Conservation (phyloP, 2,888 invertebrate genomes). For the Acleris emargana region DNA sequence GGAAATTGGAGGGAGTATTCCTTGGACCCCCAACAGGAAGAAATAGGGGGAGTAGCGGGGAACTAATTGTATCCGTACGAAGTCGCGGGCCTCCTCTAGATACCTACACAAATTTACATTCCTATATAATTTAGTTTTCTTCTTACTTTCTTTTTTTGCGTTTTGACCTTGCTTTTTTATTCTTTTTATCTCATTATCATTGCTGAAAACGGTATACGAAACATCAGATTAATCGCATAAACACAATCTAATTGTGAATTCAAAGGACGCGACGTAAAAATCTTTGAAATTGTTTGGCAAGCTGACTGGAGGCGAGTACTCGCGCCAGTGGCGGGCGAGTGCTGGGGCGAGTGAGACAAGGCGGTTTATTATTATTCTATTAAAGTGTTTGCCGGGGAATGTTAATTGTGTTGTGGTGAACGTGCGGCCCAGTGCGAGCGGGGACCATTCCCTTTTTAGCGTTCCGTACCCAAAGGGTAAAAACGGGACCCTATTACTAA, state of each 20-base stretch:
- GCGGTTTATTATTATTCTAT: slow-evolving; percentile 58
- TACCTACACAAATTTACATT: too few relatives aligned
- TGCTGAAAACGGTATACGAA: background rate
- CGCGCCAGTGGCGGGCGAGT: background rate
- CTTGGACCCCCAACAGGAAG: too few relatives aligned
- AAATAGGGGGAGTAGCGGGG: too few relatives aligned
- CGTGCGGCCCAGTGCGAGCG: slow-evolving; percentile 29
- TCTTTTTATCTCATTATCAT: too few relatives aligned
- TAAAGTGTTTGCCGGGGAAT: slow-evolving; percentile 51
- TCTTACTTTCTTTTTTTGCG: too few relatives aligned
- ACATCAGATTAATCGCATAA: background rate
- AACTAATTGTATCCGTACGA: too few relatives aligned
- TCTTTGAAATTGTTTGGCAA: background rate
- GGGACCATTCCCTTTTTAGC: background rate
- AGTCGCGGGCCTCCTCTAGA: too few relatives aligned
- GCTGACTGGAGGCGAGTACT: background rate
- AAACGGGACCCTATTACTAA: too few relatives aligned
- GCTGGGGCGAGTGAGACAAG: slow-evolving; percentile 40
- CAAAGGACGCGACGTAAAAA: background rate
- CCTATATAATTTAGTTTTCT: too few relatives aligned
- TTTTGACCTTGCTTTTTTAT: too few relatives aligned
- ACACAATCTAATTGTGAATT: background rate
- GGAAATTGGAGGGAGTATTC: too few relatives aligned
- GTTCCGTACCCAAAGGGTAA: too few relatives aligned
- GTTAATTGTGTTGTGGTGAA: slow-evolving; percentile 52